Conservation (phyloP, 2,113 vertebrate genomes). For the Rousettus leschenaultii region DNA sequence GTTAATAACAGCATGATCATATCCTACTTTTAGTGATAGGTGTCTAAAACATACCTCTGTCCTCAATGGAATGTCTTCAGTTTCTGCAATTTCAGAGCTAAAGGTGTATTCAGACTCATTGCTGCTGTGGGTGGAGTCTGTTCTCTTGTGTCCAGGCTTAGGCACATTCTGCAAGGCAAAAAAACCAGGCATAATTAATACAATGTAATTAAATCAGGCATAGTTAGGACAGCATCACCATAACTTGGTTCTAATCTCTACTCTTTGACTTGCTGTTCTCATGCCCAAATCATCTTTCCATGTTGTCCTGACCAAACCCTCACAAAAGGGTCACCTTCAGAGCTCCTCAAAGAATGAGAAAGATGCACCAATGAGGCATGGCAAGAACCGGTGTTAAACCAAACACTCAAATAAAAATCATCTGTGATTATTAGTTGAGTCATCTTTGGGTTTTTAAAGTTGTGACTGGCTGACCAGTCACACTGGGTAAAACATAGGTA, state of each 20-base stretch:
- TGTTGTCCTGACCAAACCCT: neutral
- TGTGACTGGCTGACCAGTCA: neutral
- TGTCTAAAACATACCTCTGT: slow-evolving; percentile 85
- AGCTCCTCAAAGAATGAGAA: neutral
- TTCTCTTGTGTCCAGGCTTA: slow-evolving; percentile 95
- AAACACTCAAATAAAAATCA: neutral
- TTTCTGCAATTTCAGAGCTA: slow-evolving; percentile 93
- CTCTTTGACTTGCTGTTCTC: neutral
- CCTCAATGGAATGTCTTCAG: slow-evolving; percentile 89
- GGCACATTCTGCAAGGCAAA: slow-evolving; percentile 85
- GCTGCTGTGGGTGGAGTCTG: slow-evolving; percentile 98
- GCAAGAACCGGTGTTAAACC: neutral
- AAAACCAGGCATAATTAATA: neutral
- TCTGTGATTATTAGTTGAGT: neutral
- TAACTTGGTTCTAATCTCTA: neutral
- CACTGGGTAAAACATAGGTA: neutral
- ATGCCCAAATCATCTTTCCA: neutral
- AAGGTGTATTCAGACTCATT: slow-evolving; percentile 98
- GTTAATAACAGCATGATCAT: neutral
- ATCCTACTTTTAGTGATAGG: neutral
- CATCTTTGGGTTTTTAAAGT: neutral
- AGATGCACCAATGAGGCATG: neutral
- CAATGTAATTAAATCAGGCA: slow-evolving; percentile 22
- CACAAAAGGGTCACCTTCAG: neutral
- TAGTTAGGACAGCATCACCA: neutral